Evolutionary conservation across 1,140 invertebrate species (phyloP).

Genomic region (Leguminivora glycinivorella): DNA sequence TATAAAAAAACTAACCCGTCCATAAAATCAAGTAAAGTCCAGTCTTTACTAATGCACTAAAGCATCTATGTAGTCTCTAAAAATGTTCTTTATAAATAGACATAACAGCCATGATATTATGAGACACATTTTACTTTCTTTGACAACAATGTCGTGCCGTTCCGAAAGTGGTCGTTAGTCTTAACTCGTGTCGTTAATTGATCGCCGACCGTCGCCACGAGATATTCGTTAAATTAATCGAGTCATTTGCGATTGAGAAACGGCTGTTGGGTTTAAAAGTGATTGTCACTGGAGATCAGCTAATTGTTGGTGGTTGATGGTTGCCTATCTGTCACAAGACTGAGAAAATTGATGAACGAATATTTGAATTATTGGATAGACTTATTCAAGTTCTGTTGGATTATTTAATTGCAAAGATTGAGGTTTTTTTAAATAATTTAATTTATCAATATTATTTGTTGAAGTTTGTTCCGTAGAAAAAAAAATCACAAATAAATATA

Average conservation of each 20-base stretch:
- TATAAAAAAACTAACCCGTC: too few relatives aligned
- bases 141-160: neutral
- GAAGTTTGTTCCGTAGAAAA: too few relatives aligned
- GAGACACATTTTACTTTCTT: neutral
- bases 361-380: neutral
- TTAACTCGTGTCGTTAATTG: conserved; percentile 26
- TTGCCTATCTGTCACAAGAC: neutral
- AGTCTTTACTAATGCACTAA: neutral
- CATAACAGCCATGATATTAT: neutral
- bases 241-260: conserved; percentile 21
- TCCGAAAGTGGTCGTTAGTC: conserved; percentile 10
- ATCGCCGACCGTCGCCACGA: conserved; percentile 17
- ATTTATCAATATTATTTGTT: too few relatives aligned
- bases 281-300: conserved; percentile 14
- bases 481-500: too few relatives aligned
- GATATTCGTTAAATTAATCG: conserved; percentile 29
- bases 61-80: neutral
- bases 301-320: neutral
- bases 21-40: neutral
- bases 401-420: too few relatives aligned
- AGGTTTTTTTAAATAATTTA: too few relatives aligned
- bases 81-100: neutral
- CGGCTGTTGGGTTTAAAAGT: conserved; percentile 27
- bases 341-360: neutral
- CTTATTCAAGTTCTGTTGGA: too few relatives aligned